Conservation (phyloP, 2,888 invertebrate genomes). For the Andrena trimmerana region DNA sequence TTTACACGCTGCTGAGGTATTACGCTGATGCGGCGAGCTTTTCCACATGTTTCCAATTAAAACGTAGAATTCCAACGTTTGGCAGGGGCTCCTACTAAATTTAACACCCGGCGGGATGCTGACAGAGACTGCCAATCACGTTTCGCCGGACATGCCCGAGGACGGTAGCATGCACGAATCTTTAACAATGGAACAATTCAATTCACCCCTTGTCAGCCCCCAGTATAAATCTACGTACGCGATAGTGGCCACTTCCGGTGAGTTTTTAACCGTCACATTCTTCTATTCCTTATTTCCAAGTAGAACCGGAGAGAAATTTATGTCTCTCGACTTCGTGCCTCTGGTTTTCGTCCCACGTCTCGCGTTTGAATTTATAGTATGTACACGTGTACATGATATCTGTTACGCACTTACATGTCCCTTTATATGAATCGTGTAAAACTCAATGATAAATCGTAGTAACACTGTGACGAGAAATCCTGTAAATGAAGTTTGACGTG, state of each 20-base stretch:
- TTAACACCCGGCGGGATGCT: slow-evolving; percentile 86
- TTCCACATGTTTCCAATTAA: not conserved
- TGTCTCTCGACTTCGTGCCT: not conserved
- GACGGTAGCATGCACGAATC: slow-evolving; percentile 83
- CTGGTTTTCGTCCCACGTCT: too few relatives aligned
- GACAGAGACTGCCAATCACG: slow-evolving; percentile 78
- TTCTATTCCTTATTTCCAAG: slow-evolving; percentile 6
- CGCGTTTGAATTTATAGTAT: too few relatives aligned
- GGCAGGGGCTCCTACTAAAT: slow-evolving; percentile 87
- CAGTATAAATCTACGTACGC: slow-evolving; percentile 87
- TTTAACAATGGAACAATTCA: slow-evolving; percentile 86
- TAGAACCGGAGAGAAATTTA: not conserved
- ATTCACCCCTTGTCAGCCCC: slow-evolving; percentile 86
- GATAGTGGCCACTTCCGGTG: slow-evolving; percentile 83
- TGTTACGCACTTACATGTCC: too few relatives aligned
- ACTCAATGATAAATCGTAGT: too few relatives aligned
- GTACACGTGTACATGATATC: too few relatives aligned
- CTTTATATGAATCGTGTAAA: too few relatives aligned
- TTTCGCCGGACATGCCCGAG: slow-evolving; percentile 80
- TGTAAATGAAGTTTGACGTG: too few relatives aligned
- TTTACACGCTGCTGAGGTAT: not conserved
- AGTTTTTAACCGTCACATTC: slow-evolving; percentile 40
- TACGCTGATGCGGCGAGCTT: too few relatives aligned
- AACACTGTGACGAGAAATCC: too few relatives aligned
- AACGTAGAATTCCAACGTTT: slow-evolving; percentile 17